Evolutionary conservation across 2,113 vertebrate species (phyloP), one percentile per base, ranked within the genome.

Genomic region (Semnornis frantzii): DNA sequence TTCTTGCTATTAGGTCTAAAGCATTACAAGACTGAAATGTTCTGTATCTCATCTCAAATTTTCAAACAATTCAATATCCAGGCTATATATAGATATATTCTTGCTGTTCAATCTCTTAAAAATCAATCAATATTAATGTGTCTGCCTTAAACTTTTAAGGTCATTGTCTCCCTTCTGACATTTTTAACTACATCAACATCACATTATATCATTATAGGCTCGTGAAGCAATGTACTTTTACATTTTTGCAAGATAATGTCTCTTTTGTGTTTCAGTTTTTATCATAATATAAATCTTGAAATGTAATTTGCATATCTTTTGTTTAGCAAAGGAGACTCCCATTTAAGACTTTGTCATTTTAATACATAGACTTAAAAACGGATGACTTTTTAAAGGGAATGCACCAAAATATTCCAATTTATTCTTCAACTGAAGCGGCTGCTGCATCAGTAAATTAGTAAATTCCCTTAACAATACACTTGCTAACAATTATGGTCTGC

Each of bases 211-310:
- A 97, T 98, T 97, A 97, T 87, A 97, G 97, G 97, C 96, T 97
- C 97, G 87, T 93, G 97, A 97, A 97, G 97, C 88, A 96, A 97
- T 87, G 96, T 94, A 98, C 95, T 97, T 97, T 91, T 96, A 97
- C 96, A 96, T 97, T 98, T 97, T 96, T 87, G 87, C 96, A 97
- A 95, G 97, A 98, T 98, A 98, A 98, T 97, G 95, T 93, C 94
- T 98, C 98, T 97, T 98, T 98, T 97, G 98, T 98, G 92, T 97
- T 98, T 96, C 91, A 18, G 86, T 96, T 97, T 98, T 98, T 98
- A 98, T 98, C 97, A 94, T 98, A 98, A 98, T 98, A 98, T 96
- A 98, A 98, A 98, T 97, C 97, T 97, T 97, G 95, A 97, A 97
- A 96, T 95, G 95, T 79, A 96, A 98, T 98, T 98, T 98, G 96